A percentile compares a stretch with the other conserved stretches of the same genome.
These are phyloP conservation scores for Dolichoris vasculosae DNA, from an alignment of 1,140 invertebrate species.

Conservation along the genomic window DNA sequence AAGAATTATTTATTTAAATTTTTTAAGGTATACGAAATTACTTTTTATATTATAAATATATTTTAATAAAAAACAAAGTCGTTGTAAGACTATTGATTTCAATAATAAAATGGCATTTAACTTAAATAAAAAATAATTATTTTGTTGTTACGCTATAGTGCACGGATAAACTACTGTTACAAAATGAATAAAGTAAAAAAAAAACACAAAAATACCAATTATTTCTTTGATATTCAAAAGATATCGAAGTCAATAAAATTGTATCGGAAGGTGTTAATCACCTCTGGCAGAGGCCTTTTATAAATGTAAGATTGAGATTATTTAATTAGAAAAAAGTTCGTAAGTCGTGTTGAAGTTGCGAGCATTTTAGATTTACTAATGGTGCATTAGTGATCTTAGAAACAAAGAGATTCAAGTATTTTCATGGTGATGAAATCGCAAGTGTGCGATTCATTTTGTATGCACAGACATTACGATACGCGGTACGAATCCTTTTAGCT, in stretches of 20 bases:
- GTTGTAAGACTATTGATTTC: conserved; percentile 9
- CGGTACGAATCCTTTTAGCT: conserved; percentile 41
- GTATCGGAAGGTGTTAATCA: conserved; percentile 38
- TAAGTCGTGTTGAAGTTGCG: conserved; percentile 1
- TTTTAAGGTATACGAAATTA: conserved; percentile 21
- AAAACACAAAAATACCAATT: conserved; percentile 13
- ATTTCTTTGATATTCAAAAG: not conserved
- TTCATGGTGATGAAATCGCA: conserved; percentile 45
- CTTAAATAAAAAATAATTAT: conserved; percentile 1
- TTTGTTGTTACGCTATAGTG: conserved; percentile 18
- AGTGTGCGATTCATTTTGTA: conserved; percentile 43
- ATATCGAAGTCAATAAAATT: conserved; percentile 24
- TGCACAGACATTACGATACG: conserved; percentile 35
- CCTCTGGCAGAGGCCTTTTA: conserved; percentile 52
- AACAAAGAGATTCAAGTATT: conserved; percentile 51
- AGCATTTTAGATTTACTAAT: conserved; percentile 53
- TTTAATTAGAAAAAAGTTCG: conserved; percentile 40
- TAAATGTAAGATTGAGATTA: conserved; percentile 51
- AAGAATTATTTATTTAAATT: conserved; percentile 19
- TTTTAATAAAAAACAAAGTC: conserved; percentile 5
- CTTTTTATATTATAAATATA: conserved; percentile 34
- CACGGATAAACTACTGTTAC: conserved; percentile 5
- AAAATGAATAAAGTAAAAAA: not conserved
- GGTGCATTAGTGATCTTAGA: conserved; percentile 48
- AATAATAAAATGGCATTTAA: conserved; percentile 11